Conservation (phyloP, 2,113 vertebrate species). For the Elgaria multicarinata region DNA sequence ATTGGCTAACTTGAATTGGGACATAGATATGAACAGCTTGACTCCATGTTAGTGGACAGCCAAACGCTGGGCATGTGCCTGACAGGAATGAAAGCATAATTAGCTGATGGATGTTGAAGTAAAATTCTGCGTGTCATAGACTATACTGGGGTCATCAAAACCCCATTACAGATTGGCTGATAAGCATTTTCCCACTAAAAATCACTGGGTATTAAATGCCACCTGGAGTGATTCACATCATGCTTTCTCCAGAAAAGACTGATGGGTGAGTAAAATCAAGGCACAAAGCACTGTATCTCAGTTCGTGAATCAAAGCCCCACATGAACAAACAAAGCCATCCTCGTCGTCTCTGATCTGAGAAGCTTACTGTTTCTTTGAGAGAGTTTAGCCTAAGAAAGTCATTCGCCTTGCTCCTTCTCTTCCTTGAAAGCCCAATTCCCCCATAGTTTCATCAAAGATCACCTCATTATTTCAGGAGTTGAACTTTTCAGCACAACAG, state of each 20-base stretch:
- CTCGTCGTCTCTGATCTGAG: not conserved
- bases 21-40: not conserved
- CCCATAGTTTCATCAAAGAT: not conserved
- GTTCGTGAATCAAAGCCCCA: not conserved
- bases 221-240: not conserved
- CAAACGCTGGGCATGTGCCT: not conserved
- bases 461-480: not conserved
- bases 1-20: not conserved
- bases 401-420: not conserved
- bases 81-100: not conserved
- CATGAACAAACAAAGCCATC: not conserved
- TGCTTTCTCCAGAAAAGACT: not conserved
- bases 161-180: not conserved
- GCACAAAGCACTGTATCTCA: not conserved
- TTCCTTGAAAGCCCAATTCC: not conserved
- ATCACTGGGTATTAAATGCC: no score
- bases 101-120: not conserved
- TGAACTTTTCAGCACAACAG: not conserved
- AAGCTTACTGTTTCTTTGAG: not conserved
- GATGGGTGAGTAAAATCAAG: not conserved
- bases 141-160: not conserved
- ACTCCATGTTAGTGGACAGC: not conserved
- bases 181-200: not conserved
- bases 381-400: not conserved
- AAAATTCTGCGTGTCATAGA: not conserved